Evolutionary conservation across 2,888 invertebrate genomes (phyloP), one percentile per base, ranked within the genome.

Genomic region (Lasiommata megera): DNA sequence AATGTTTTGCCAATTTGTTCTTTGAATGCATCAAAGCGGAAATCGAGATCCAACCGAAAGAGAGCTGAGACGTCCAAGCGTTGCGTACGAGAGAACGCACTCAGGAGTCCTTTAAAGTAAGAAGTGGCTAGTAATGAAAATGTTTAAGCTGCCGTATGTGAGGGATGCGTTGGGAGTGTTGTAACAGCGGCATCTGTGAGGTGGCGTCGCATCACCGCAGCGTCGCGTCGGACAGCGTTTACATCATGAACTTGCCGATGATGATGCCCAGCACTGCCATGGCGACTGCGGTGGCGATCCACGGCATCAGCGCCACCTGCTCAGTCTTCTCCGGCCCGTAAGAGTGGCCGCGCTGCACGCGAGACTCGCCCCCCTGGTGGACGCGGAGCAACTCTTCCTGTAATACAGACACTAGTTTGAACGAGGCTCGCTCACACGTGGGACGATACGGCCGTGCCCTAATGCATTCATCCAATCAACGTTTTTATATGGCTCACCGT

Each of bases 241-340:
- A 96, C 92, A 96, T 94, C 87, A 95, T 88, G 90, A 94, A 95
- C 90, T 96, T 96, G 82, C 96, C 96, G 82, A 96, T 91, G 82
- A 96, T 91, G 78, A 96, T 92, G 80, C 96, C 95, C 78, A 95
- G 81, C 67, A 96, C 79, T 68, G 94, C 94, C 88, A 94, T 93
- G 72, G 92, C 92, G 72, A 96, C 79, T 66, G 94, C 94, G 69
- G 93, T 84, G 70, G 92, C 93, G 69, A 95, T 84, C 89, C 93
- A 94, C 65, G 94, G 92, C 88, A 93, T 92, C 67, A 93, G 82
- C 64, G 91, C 88, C 61, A 84, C 74, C 75, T 92, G 92, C 68
- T 92, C 92, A 70, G 81, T 90, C 77, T 94, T 93, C 88, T 93
- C 94, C 61, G 90, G 88, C 63, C 82, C 81, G 74, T 81, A 84